Base-by-base conservation (phyloP, 2,797 vertebrate genomes). In the Coendou prehensilis region DNA sequence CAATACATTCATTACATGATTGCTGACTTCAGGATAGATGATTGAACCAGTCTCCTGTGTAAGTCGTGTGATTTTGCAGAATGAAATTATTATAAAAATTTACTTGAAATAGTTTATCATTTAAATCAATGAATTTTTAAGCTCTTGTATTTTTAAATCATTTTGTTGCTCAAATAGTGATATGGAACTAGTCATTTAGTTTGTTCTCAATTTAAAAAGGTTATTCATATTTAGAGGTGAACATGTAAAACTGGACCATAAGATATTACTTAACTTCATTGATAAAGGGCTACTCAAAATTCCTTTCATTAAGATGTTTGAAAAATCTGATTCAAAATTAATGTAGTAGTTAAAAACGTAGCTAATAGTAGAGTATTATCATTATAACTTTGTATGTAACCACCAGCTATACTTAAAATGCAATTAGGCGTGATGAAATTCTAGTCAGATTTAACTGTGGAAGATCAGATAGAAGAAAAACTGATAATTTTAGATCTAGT, bases 331-430 rank as follows among this genome's bases (percentile, higher is more conserved):
- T 84, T 78, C 15, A 61, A 84, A 92, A 94, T 95, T 78, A 84
- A 90, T 64, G 64, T 91, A 54, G 78, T 92, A 87, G 75, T 87
- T 92, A 93, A 95, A 85, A 45, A 92, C 8, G 28, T 45, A 57
- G 0, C 30, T 41, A 4, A 0, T 17, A 30, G 8, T 17, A 22
- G 9, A 23, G 9, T 37, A 41, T 10, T 28, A 28, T 23, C 13
- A 50, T 14, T 67, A 20, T 22, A 56, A 23, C 37, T 63, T 83
- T 64, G 9, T 37, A 2, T 33, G 14, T 52, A 54, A 84, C 6
- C 0, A 9, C 13, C 87, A 37, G 64, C 10, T 1, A 4, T 2
- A 6, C 11, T 61, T 57, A 92, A 56, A 15, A 22, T 76, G 14
- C 63, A 76, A 85, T 23, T 59, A 85, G 37, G 8, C 9, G 7